A percentile compares a stretch with the other conserved stretches of the same genome.
These are phyloP conservation scores for Aromia moschata DNA, from an alignment of 2,888 invertebrate species.

Conservation along the genomic window DNA sequence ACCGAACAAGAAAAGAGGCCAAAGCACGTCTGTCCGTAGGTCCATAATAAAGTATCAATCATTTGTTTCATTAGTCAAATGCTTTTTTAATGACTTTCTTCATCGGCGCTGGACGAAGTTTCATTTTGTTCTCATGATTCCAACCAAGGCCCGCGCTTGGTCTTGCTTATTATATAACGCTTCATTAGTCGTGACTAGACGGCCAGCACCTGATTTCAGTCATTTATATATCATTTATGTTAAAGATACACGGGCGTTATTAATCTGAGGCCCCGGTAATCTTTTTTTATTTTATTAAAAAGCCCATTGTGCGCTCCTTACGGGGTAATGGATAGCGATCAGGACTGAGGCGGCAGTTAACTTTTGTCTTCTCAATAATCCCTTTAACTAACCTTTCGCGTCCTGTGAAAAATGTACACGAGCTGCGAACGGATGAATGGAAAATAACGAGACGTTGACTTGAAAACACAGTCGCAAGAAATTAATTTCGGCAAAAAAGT, in stretches of 20 bases:
- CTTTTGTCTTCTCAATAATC: no score
- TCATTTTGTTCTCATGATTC: slow-evolving; percentile 29
- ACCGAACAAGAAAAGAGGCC: slow-evolving; percentile 38
- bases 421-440: no score
- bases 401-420: no score
- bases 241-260: slow-evolving; percentile 20
- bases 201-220: slow-evolving; percentile 29
- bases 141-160: slow-evolving; percentile 8
- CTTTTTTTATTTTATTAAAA: slow-evolving; percentile 9
- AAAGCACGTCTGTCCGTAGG: slow-evolving; percentile 50
- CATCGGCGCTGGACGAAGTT: slow-evolving; percentile 38
- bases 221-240: slow-evolving; percentile 31
- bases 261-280: slow-evolving; percentile 17
- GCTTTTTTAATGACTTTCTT: slow-evolving; percentile 59
- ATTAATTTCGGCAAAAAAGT: no score
- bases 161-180: slow-evolving; percentile 29
- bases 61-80: slow-evolving; percentile 61
- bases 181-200: slow-evolving; percentile 28
- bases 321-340: no score
- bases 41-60: slow-evolving; percentile 58
- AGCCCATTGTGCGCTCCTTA: no score
- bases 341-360: no score
- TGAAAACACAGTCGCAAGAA: no score
- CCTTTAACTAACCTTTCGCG: no score
- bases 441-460: no score